phyloP scores from a whole-genome alignment of 2,888 invertebrate genomes.

The Vannuccia rotundouncinata region DNA sequence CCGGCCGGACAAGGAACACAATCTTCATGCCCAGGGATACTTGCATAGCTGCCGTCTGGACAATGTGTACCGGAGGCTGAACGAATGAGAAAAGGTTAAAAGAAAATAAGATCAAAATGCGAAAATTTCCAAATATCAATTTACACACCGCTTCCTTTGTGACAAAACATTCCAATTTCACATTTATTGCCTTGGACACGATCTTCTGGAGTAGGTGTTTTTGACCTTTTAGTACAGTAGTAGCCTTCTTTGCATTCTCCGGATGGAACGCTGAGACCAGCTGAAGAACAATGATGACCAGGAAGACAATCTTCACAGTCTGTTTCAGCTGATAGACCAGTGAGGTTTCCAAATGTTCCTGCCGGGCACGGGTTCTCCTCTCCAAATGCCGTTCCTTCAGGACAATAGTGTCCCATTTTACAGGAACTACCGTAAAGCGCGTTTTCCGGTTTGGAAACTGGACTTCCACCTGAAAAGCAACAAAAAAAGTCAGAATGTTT shows the following conservation, averaged over 20 bases:
- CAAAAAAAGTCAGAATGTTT: too few relatives aligned
- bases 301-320: not conserved
- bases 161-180: slow-evolving; percentile 51
- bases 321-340: not conserved
- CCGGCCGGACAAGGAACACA: slow-evolving; percentile 45
- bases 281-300: not conserved
- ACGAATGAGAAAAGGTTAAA: too few relatives aligned
- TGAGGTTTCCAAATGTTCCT: not conserved
- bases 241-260: slow-evolving; percentile 5
- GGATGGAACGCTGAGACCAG: not conserved
- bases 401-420: slow-evolving; percentile 50
- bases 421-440: slow-evolving; percentile 49
- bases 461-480: slow-evolving; percentile 43
- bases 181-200: slow-evolving; percentile 49
- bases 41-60: slow-evolving; percentile 43
- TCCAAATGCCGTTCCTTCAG: slow-evolving; percentile 44
- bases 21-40: slow-evolving; percentile 43
- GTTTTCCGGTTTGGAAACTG: slow-evolving; percentile 43
- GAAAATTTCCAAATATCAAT: too few relatives aligned
- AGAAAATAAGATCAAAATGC: too few relatives aligned
- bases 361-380: not conserved
- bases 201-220: slow-evolving; percentile 44
- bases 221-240: slow-evolving; percentile 43
- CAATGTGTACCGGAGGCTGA: slow-evolving; percentile 31
- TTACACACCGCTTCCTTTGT: slow-evolving; percentile 45